A percentile compares a stretch with the other conserved stretches of the same genome.
phyloP scores from a whole-genome alignment of 2,888 invertebrate genomes.

The Chymomyza procnemis region DNA sequence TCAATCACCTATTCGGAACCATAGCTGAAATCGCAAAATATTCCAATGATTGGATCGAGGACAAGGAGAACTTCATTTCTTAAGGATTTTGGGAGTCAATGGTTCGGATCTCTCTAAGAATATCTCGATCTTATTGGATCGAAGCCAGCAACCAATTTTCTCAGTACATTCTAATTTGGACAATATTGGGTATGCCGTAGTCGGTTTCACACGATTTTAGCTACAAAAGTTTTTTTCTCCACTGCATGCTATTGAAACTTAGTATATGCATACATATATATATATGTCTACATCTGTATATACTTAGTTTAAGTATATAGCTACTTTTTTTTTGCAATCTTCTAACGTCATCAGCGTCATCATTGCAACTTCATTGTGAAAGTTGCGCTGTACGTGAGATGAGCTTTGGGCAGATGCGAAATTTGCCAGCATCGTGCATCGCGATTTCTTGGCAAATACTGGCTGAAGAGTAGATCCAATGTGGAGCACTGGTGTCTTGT shows the following conservation, averaged over 20 bases:
- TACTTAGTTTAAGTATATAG: constrained; percentile 6
- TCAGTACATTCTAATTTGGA: too few species aligned
- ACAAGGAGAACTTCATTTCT: too few species aligned
- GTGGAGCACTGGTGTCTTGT: constrained; percentile 20
- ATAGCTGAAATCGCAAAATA: too few species aligned
- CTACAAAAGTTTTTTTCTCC: constrained; percentile 1
- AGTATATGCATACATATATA: background rate
- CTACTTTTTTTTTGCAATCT: constrained; percentile 6
- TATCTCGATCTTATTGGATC: too few species aligned
- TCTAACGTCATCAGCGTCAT: constrained; percentile 37
- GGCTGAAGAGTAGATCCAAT: background rate
- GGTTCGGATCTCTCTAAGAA: too few species aligned
- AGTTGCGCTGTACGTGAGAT: constrained; percentile 38
- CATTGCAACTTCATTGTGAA: constrained; percentile 67
- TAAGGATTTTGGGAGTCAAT: too few species aligned
- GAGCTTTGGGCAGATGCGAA: constrained; percentile 20
- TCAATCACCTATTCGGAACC: too few species aligned
- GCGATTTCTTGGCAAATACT: constrained; percentile 36
- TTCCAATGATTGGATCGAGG: too few species aligned
- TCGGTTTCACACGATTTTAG: too few species aligned
- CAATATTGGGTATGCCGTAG: too few species aligned
- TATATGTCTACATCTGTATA: constrained; percentile 11
- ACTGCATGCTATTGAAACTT: constrained; percentile 56
- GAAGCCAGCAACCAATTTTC: too few species aligned
- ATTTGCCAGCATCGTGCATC: constrained; percentile 30